Percentiles rank a stretch among this genome's conserved stretches.
phyloP scores from a whole-genome alignment of 2,113 vertebrate genomes.

The Cepphus grylle region DNA sequence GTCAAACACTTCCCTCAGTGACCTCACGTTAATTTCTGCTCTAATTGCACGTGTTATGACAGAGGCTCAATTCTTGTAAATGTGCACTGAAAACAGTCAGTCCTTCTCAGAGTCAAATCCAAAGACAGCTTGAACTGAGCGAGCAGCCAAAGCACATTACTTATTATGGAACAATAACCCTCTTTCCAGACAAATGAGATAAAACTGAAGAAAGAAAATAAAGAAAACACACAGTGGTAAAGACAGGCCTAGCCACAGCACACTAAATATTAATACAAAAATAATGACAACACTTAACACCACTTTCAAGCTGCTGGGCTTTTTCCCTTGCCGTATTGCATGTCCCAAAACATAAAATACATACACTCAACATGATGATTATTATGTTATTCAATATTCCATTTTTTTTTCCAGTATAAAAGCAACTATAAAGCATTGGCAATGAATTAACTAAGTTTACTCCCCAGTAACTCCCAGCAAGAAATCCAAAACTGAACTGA shows the following conservation, averaged over 20 bases:
- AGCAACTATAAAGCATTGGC: background rate
- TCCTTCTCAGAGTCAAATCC: background rate
- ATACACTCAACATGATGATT: background rate
- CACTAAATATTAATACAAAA: background rate
- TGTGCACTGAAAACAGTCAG: background rate
- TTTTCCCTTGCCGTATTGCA: accelerated
- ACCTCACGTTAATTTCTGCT: background rate
- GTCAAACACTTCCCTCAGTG: background rate
- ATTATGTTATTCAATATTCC: background rate
- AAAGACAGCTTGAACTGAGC: background rate
- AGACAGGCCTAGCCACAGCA: background rate
- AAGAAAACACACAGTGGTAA: background rate
- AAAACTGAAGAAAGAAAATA: background rate
- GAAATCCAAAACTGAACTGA: background rate
- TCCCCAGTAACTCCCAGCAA: background rate
- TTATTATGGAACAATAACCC: background rate
- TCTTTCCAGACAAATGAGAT: background rate
- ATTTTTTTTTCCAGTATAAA: background rate
- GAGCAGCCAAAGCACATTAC: background rate
- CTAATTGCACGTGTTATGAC: background rate
- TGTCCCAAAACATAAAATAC: background rate
- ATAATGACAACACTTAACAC: background rate
- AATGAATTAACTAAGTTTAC: background rate
- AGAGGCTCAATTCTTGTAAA: background rate
- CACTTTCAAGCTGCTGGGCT: background rate